A percentile compares a stretch with the other conserved stretches of the same genome.
These are phyloP conservation scores for Ectobius pallidus DNA, from an alignment of 2,888 invertebrate genomes.

Conservation along the genomic window DNA sequence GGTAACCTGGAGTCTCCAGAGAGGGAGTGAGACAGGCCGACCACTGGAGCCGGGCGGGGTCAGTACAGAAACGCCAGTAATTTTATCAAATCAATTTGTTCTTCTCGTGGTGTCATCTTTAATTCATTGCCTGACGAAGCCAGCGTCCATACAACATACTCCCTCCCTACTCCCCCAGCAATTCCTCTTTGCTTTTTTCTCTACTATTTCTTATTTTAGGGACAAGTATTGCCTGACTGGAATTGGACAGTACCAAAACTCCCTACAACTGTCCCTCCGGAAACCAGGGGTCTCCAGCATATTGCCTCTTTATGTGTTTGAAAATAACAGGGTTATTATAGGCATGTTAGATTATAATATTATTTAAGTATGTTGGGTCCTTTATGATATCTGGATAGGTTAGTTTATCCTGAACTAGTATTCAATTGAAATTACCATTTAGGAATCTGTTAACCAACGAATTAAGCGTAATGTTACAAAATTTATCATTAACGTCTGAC, in stretches of 20 bases:
- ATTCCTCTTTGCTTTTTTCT: neutral
- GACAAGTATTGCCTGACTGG: slow-evolving; percentile 37
- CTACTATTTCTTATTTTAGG: slow-evolving; percentile 21
- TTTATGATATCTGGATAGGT: too few relatives aligned
- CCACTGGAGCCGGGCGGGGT: neutral
- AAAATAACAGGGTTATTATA: too few relatives aligned
- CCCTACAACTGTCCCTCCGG: neutral
- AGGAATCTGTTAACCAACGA: too few relatives aligned
- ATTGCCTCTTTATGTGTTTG: too few relatives aligned
- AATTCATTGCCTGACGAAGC: slow-evolving; percentile 37
- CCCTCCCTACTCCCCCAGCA: neutral
- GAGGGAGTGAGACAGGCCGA: neutral
- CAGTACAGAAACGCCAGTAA: slow-evolving; percentile 35
- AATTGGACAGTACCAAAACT: slow-evolving; percentile 36
- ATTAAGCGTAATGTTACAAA: too few relatives aligned
- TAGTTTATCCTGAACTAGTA: too few relatives aligned
- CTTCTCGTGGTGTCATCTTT: slow-evolving; percentile 40
- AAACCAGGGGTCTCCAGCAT: slow-evolving; percentile 8
- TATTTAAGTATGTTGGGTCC: too few relatives aligned
- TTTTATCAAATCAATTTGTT: slow-evolving; percentile 43
- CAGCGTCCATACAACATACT: slow-evolving; percentile 6
- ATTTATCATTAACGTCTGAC: too few relatives aligned
- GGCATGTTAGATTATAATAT: too few relatives aligned
- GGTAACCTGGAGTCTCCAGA: slow-evolving; percentile 26
- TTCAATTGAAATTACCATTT: too few relatives aligned